Base-by-base conservation (phyloP, 2,797 vertebrate species). In the Hybognathus amarus region DNA sequence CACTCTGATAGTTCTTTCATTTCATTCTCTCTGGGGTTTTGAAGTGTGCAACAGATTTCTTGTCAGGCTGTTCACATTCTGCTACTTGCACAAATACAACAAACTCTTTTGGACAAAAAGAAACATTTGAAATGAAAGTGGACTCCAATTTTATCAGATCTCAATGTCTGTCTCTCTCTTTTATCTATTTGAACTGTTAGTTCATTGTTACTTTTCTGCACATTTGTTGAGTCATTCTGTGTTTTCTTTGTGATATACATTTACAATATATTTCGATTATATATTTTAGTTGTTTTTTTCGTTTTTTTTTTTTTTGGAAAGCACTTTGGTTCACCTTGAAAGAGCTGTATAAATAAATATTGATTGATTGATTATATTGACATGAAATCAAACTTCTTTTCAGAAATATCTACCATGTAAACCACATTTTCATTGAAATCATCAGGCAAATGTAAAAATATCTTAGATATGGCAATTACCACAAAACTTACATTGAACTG, bases 11-110 rank as follows among this genome's bases (percentile, higher is more conserved):
- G n/a, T 69, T 40, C 11, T 40, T 56, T 80, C 67, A 30, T 79
- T n/a, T 52, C 20, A 36, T 38, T 67, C 17, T 50, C 27, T 33
- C 18, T 67, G 77, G 63, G 27, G 47, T 50, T 50, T 24, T 50
- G 30, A 38, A 79, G 77, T 30, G 27, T 79, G 61, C 24, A 66
- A 79, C 54, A 79, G 27, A 52, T 79, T 67, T 47, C 12, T 2
- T 67, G 30, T 52, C 4, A 2, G 17, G 11, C 40, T 45, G 56
- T 24, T 64, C 59, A 45, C 76, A 45, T 42, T 64, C 45, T 67
- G 42, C 61, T n/a, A 4, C 27, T n/a, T 64, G 40, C 38, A 50
- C 40, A 50, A 66, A 79, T 36, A 67, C 27, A 50, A 77, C 59
- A 33, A 52, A 67, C 27, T 67, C 27, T 79, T 67, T 67, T 27